Evolutionary conservation across 2,113 vertebrate genomes (phyloP).

Genomic region (Gavialis gangeticus): DNA sequence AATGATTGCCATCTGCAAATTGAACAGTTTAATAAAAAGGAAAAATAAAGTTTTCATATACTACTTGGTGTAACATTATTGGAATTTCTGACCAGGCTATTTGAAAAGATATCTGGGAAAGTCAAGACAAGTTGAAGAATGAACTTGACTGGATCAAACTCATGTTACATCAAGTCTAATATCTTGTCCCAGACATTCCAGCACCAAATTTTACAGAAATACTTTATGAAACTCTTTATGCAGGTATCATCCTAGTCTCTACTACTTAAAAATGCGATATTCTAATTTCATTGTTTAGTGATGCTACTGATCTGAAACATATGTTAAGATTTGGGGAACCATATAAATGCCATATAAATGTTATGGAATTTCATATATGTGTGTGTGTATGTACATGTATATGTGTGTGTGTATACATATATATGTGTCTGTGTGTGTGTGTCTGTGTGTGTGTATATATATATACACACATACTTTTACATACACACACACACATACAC

Average conservation of each 20-base stretch:
- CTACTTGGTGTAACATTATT: background rate
- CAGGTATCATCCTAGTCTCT: background rate
- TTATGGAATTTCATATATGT: too few relatives aligned
- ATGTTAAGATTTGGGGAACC: too few relatives aligned
- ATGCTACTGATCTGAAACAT: too few relatives aligned
- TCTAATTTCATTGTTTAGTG: too few relatives aligned
- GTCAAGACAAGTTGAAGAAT: background rate
- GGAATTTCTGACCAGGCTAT: background rate
- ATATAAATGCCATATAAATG: too few relatives aligned
- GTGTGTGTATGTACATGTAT: too few relatives aligned
- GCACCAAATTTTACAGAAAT: background rate
- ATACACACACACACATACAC: too few relatives aligned
- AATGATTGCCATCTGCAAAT: background rate
- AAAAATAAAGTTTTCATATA: background rate
- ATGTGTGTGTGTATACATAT: too few relatives aligned
- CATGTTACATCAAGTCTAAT: background rate
- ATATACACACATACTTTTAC: too few relatives aligned
- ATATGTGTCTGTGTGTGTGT: too few relatives aligned
- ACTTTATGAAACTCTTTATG: background rate
- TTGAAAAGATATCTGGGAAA: background rate
- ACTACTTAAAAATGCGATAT: background rate
- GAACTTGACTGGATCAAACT: background rate
- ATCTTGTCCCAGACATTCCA: background rate
- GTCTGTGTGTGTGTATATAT: too few relatives aligned
- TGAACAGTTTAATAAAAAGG: background rate